A percentile compares a stretch with the other conserved stretches of the same genome.
phyloP scores from a whole-genome alignment of 2,113 vertebrate species.

The Syngnathus floridae region DNA sequence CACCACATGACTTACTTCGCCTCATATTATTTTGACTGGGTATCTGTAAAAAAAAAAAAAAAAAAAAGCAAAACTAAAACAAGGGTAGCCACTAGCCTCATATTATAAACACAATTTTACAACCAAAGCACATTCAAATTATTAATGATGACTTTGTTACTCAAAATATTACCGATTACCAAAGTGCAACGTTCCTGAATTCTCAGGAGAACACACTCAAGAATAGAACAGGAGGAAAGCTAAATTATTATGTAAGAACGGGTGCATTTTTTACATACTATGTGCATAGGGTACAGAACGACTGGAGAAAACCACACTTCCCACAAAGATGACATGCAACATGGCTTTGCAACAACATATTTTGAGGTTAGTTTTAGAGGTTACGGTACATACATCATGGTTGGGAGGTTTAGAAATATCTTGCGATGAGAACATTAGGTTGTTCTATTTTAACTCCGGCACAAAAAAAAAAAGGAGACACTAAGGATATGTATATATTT shows the following conservation, averaged over 20 bases:
- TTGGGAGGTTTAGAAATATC: neutral
- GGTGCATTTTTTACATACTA: constrained; percentile 1
- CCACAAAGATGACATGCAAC: constrained; percentile 5
- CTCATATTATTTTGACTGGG: constrained; percentile 51
- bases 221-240: neutral
- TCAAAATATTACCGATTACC: too few relatives aligned
- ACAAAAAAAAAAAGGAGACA: too few relatives aligned
- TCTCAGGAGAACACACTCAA: neutral
- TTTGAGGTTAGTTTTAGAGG: constrained; percentile 1
- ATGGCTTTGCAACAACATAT: neutral
- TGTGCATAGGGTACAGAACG: neutral
- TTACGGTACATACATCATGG: constrained; percentile 1
- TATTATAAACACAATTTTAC: too few relatives aligned
- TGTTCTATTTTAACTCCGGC: neutral
- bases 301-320: neutral
- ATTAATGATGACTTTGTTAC: neutral
- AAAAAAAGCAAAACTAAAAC: neutral
- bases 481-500: too few relatives aligned
- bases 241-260: neutral
- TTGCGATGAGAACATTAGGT: neutral
- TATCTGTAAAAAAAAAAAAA: constrained; percentile 47
- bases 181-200: too few relatives aligned
- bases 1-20: constrained; percentile 73
- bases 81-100: too few relatives aligned
- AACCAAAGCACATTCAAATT: neutral